Evolutionary conservation across 2,888 invertebrate genomes (phyloP), one percentile per base, ranked within the genome.

Genomic region (Hypena proboscidalis): DNA sequence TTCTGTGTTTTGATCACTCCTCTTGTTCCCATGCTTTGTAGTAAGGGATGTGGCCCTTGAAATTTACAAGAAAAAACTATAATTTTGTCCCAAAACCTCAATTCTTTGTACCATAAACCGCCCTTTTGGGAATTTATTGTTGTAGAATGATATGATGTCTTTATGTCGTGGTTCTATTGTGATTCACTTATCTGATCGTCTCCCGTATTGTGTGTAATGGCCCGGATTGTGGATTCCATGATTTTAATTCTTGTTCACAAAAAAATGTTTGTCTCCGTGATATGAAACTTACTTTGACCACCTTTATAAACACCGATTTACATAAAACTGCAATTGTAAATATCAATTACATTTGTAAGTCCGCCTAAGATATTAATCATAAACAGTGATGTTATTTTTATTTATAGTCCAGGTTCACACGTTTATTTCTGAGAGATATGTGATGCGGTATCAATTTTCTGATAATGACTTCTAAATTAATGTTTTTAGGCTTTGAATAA

Each of bases 141-240:
- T 72, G 74, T 75, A 76, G 81, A 85, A 85, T 86, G 84, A 89
- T 90, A 88, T 89, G 90, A 90, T 88, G 89, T 90, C 90, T 90
- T 88, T 90, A 90, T 90, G 77, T 77, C 77, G 74, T 71, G 74
- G 67, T 67, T 74, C 85, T 62, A 83, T 90, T 89, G 87, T 90
- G 71, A 60, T 67, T 73, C 82, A 87, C 82, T 88, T 90, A 90
- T 90, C 90, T 87, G 88, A 90, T 90, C 85, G 77, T 79, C 73
- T 80, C 66, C 73, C 66, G 75, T 80, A 77, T 86, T 82, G 73
- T 77, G 73, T 82, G 74, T 83, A 85, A 85, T 85, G 75, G 80
- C 66, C 70, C 69, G 54, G 53, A 58, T 60, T 66, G 67, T 67
- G 64, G 63, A 55, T 63, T 67, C 68, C 62, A 61, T 61, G 68